Conservation (phyloP, 2,888 invertebrate species). For the Pristionchus mayeri region DNA sequence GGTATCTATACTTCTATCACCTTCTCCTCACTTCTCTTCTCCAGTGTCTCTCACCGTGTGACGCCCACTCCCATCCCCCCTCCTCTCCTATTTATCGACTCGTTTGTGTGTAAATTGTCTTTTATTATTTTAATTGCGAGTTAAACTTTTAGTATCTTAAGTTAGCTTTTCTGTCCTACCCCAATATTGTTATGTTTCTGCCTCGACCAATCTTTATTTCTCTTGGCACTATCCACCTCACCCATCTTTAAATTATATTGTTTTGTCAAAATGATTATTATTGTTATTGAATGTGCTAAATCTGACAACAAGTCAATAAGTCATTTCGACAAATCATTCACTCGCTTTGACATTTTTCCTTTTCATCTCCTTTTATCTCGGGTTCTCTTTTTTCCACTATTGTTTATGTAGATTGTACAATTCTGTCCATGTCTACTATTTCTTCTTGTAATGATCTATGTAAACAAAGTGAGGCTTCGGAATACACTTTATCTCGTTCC, state of each 20-base stretch:
- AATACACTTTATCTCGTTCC: not conserved
- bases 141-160: too few relatives aligned
- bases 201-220: not conserved
- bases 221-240: not conserved
- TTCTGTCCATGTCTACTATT: not conserved
- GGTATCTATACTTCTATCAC: not conserved
- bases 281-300: slow-evolving; percentile 25
- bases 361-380: slow-evolving; percentile 3
- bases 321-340: slow-evolving; percentile 31
- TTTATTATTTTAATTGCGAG: slow-evolving; percentile 7
- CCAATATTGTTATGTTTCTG: slow-evolving; percentile 27
- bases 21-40: slow-evolving; percentile 17
- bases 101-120: not conserved
- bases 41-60: slow-evolving; percentile 13
- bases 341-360: not conserved
- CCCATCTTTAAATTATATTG: slow-evolving; percentile 14
- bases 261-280: slow-evolving; percentile 28
- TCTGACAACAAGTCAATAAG: slow-evolving; percentile 21
- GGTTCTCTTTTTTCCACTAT: not conserved
- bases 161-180: not conserved
- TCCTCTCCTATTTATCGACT: not conserved
- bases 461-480: not conserved
- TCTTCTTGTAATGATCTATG: not conserved
- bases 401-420: not conserved
- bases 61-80: too few relatives aligned